These are phyloP conservation scores for Nansenia antarctica DNA, from an alignment of 2,113 vertebrate genomes.

Conservation along the genomic window DNA sequence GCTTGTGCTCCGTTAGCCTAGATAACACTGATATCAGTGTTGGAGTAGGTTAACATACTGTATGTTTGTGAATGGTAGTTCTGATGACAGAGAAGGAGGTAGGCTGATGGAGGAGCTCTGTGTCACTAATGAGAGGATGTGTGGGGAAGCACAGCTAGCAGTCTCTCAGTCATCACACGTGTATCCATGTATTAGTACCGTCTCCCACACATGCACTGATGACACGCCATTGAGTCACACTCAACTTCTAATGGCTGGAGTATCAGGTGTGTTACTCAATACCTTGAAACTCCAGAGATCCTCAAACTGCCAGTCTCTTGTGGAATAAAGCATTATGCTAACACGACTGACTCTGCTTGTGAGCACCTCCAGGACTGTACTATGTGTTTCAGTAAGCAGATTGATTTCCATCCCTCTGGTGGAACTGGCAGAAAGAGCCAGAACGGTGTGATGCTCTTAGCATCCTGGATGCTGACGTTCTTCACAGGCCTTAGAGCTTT, in stretches of 20 bases:
- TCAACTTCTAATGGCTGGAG: too few species aligned
- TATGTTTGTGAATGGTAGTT: neutral
- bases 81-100: neutral
- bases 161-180: neutral
- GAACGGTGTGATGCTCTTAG: constrained; percentile 3
- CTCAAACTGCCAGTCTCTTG: neutral
- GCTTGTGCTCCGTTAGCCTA: constrained; percentile 4
- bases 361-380: constrained; percentile 12
- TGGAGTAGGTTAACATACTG: neutral
- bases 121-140: constrained; percentile 5
- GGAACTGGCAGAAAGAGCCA: constrained; percentile 35
- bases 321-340: neutral
- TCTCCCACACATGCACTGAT: constrained; percentile 25
- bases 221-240: constrained; percentile 25
- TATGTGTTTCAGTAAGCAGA: constrained; percentile 7
- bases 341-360: constrained; percentile 12
- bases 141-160: constrained; percentile 13
- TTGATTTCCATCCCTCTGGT: constrained; percentile 30
- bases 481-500: constrained; percentile 29
- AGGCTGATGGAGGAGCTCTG: neutral
- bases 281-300: constrained; percentile 12
- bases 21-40: too few species aligned
- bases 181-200: neutral
- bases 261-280: too few species aligned
- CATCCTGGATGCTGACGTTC: constrained; percentile 23